Evolutionary conservation across 2,888 invertebrate species (phyloP), one percentile per base, ranked within the genome.

Genomic region (Heliconius ismenius): DNA sequence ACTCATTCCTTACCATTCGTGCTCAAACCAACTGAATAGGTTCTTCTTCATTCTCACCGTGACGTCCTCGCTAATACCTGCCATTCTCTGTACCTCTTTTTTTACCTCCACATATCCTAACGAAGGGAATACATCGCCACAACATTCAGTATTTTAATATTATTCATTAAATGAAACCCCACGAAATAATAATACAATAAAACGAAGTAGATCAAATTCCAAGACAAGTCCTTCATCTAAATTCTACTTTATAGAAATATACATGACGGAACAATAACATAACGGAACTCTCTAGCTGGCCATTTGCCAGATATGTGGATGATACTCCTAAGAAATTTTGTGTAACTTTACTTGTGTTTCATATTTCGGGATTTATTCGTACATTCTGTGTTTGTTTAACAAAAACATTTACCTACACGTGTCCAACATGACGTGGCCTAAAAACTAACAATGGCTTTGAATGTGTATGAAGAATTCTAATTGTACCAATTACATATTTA

Each of bases 221-320:
- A 36, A 70, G 76, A 64, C 60, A 60, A 74, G 73, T 75, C 24
- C 24, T 15, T 24, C 73, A 72, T 73, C 78, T 75, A 73, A 78
- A 78, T 68, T 76, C 54, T 73, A 73, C 32, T 32, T 58, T 58
- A 70, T 70, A 70, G 70, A 62, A 39, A 73, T 62, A 39, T 64
- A 72, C 72, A 72, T 32, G 39, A 39, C 49, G 49, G 43, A 18
- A 49, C 43, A 49, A 49, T 49, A 49, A 49, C 49, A 49, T 21
- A 65, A 68, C 21, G 39, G 58, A 62, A 73, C 76, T 73, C 77
- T n/a, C 32, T 75, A 39, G 26, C 73, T 79, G 79, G 79, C 79
- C 24, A 28, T 54, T 24, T 43, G 78, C 79, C 79, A 79, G 75
- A 75, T 70, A 72, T 65, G 58, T n/a, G 72, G 64, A 76, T 76